Base-by-base conservation (phyloP, 2,797 vertebrate genomes). In the Danionella dracula region DNA sequence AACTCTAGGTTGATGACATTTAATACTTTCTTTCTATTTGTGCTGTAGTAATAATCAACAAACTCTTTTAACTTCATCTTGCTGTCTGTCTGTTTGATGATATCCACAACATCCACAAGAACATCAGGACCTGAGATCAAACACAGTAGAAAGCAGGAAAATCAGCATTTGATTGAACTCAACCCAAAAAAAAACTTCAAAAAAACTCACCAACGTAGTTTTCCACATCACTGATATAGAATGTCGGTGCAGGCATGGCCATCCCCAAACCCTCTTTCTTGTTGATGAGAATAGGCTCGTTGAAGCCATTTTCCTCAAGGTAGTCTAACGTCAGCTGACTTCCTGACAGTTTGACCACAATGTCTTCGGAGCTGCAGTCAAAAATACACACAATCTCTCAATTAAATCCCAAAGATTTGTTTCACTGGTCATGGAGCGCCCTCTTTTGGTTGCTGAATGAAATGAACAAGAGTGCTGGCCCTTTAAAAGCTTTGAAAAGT, bases 41-140 rank as follows among this genome's bases (percentile, higher is more conserved):
- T 98, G 84, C 96, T 98, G 78, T 98, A 98, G 81, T 98, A 99
- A 71, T 91, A 99, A 82, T 99, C 96, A n/a, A 99, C 96, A 84
- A 99, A 99, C 78, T 99, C 96, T 81, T 98, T 99, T 13, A 99
- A 86, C 75, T 97, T 99, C 96, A 99, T 98, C 82, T 92, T 92
- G 86, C 93, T 92, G 74, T 96, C 91, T 0, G 92, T 94, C 87
- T 98, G 96, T 79, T 96, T 99, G 74, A 95, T 93, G 74, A 99
- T 95, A 4, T 98, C 96, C 0, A 96, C 88, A 19, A 98, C 95
- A 5, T 99, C 96, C 58, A 99, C 95, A 0, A 84, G 88, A 15
- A 93, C 90, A 55, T 99, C 96, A 0, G 93, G 96, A 29, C 96
- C 94, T 99, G 59, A 10, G 56, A 66, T 64, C 5, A 1, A 19